Evolutionary conservation across 1,140 invertebrate species (phyloP), one percentile per base, ranked within the genome.

Genomic region (Bombus superbus): DNA sequence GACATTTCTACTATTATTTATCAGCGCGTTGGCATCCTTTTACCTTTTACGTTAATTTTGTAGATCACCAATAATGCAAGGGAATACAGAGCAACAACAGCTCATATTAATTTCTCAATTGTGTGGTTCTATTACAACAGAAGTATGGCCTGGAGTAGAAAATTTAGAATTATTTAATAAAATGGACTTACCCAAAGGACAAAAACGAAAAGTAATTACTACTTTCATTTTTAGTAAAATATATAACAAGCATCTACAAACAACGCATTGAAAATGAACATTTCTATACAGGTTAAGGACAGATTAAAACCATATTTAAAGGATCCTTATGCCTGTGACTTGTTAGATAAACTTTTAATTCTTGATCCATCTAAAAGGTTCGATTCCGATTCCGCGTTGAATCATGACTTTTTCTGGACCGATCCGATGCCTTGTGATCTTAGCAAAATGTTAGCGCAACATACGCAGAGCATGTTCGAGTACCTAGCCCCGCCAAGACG

Each of bases 391-490:
- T 97, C 97, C 2, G 99, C 99, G 0, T 93, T 99, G 2, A 99
- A 99, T 96, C 99, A 99, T 91, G 98, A 99, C 92, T 99, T 99
- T 94, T 99, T 99, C 94, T 99, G 98, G 98, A 98, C 97, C 3
- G 98, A 99, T 94, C 99, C 99, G 47, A 98, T 99, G 97, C 99
- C 99, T 59, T 85, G 83, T 73, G 83, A 85, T 92, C 95, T 99
- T 3, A 97, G 97, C 44, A 98, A 98, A 95, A 99, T 99, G 98
- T 95, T 99, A 72, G 98, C 98, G 0, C 98, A 99, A 91, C 98
- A 99, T 93, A 97, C 97, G 0, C 98, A 98, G 90, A 99, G 98
- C 93, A 99, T 99, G 98, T 99, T 99, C 93, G 99, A 99, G 94
- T 99, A 98, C 93, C 95, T 99, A 72, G 98, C 98, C 0, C 98